Percentiles rank a stretch among this genome's conserved stretches.
phyloP scores from a whole-genome alignment of 2,797 vertebrate genomes.

The Oryzias dopingdopingensis region DNA sequence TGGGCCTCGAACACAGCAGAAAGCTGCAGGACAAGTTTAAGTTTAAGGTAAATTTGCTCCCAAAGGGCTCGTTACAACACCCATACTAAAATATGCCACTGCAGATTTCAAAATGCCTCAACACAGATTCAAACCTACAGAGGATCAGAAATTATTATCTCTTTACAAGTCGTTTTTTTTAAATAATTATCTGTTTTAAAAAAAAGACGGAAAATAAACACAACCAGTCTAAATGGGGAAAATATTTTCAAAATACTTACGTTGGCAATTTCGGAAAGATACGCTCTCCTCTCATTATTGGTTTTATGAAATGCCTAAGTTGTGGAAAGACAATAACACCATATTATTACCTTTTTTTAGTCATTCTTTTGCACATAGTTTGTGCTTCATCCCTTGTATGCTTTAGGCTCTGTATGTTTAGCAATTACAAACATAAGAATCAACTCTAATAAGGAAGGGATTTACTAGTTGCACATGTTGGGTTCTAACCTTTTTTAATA shows the following conservation, averaged over 20 bases:
- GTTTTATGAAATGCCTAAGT: slow-evolving; percentile 85
- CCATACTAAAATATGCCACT: neutral
- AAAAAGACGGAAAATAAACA: too few species aligned
- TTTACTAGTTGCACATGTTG: slow-evolving; percentile 48
- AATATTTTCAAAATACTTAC: slow-evolving; percentile 64
- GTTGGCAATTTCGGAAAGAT: slow-evolving; percentile 84
- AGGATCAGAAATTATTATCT: too few species aligned
- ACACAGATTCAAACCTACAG: neutral
- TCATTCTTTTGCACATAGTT: slow-evolving; percentile 5
- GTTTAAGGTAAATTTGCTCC: neutral
- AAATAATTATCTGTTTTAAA: too few species aligned
- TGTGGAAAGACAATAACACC: slow-evolving; percentile 28
- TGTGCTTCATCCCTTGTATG: slow-evolving; percentile 12
- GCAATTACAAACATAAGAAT: slow-evolving; percentile 29
- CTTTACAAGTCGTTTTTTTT: too few species aligned
- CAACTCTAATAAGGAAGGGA: slow-evolving; percentile 45
- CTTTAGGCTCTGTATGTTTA: slow-evolving; percentile 11
- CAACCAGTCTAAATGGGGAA: neutral
- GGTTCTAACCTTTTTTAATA: slow-evolving; percentile 33
- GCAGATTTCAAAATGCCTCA: neutral
- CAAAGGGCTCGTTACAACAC: neutral
- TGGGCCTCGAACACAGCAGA: slow-evolving; percentile 62
- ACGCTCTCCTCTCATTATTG: slow-evolving; percentile 78
- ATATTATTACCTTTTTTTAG: slow-evolving; percentile 7
- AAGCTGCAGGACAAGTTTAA: slow-evolving; percentile 45